Conservation (phyloP, 1,140 invertebrate species). For the Drosophila novamexicana region DNA sequence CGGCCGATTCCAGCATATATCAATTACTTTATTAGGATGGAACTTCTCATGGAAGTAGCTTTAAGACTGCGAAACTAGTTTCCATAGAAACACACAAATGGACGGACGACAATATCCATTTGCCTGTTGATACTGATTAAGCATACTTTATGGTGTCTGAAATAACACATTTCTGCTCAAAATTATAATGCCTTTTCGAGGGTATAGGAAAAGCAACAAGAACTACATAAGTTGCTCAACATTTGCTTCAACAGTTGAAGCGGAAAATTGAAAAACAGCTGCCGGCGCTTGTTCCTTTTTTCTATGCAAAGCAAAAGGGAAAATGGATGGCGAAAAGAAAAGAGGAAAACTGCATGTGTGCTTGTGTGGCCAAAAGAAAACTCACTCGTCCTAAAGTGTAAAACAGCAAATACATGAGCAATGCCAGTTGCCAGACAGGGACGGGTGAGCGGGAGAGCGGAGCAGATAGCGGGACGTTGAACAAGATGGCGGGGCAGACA, state of each 20-base stretch:
- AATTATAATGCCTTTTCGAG: too few relatives aligned
- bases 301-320: constrained; percentile 18
- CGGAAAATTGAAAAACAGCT: constrained; percentile 81
- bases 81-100: too few relatives aligned
- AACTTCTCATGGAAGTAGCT: too few relatives aligned
- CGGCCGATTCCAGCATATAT: too few relatives aligned
- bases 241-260: constrained; percentile 67
- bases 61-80: too few relatives aligned
- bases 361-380: constrained; percentile 40
- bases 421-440: constrained; percentile 37
- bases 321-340: constrained; percentile 32
- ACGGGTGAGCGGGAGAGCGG: neutral
- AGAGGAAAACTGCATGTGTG: constrained; percentile 47
- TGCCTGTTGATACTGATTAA: too few relatives aligned
- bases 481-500: constrained; percentile 43
- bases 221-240: constrained; percentile 35
- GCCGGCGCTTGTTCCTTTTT: constrained; percentile 46
- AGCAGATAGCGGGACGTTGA: constrained; percentile 28
- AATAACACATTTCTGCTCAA: too few relatives aligned
- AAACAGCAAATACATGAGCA: constrained; percentile 68
- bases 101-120: too few relatives aligned
- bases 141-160: too few relatives aligned
- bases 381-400: constrained; percentile 56
- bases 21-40: too few relatives aligned
- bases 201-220: neutral